A percentile compares a stretch with the other conserved stretches of the same genome.
phyloP scores from a whole-genome alignment of 2,797 vertebrate genomes.

The Myotis planiceps region DNA sequence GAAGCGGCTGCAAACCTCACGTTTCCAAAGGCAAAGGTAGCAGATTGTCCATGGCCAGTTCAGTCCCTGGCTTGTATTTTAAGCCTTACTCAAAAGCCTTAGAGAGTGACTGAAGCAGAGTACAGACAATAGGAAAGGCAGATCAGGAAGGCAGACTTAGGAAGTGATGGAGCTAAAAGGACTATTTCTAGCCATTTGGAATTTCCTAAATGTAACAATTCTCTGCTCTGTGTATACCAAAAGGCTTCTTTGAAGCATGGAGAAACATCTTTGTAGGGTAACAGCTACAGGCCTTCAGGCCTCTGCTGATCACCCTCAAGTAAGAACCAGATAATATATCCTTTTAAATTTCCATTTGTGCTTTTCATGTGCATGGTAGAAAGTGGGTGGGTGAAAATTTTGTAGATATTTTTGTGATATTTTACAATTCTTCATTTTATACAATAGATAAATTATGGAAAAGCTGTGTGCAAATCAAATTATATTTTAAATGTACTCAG shows the following conservation, averaged over 20 bases:
- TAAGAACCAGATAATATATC: background rate
- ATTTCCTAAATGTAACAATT: constrained; percentile 32
- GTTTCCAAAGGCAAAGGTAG: background rate
- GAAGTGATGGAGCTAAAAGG: background rate
- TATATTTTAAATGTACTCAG: constrained; percentile 19
- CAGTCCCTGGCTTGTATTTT: background rate
- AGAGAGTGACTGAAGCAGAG: background rate
- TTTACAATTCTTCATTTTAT: constrained; percentile 54
- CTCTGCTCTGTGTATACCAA: background rate
- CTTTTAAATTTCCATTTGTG: constrained; percentile 28
- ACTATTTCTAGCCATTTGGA: background rate
- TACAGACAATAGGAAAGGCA: background rate
- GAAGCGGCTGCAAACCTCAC: background rate
- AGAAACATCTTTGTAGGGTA: background rate
- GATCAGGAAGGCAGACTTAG: background rate
- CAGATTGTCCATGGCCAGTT: background rate
- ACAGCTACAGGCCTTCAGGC: background rate
- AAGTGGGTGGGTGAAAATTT: constrained; percentile 34
- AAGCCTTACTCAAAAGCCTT: background rate
- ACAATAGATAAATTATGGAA: constrained; percentile 23
- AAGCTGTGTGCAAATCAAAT: constrained; percentile 36
- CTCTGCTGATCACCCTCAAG: background rate
- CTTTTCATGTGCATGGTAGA: constrained; percentile 9
- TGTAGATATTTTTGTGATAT: constrained; percentile 52
- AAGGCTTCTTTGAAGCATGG: background rate